These are phyloP conservation scores for Sylvietta virens DNA, from an alignment of 2,113 vertebrate species.

Conservation along the genomic window DNA sequence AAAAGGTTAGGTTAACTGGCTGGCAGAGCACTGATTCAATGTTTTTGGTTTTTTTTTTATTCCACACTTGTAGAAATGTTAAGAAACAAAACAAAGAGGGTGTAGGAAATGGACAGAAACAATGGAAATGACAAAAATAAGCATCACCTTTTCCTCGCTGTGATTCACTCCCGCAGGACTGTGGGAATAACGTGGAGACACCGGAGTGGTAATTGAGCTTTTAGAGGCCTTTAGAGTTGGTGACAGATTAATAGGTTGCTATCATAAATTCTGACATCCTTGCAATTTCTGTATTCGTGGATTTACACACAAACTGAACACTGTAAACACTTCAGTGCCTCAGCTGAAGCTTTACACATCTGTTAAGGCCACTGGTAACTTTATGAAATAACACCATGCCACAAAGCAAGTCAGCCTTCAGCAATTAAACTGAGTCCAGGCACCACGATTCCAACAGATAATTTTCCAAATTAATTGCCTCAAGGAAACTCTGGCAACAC, in stretches of 20 bases:
- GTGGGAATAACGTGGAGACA: background rate
- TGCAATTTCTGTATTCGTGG: background rate
- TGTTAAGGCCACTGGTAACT: background rate
- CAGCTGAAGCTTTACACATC: background rate
- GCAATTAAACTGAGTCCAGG: background rate
- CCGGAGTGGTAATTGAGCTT: background rate
- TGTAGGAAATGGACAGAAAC: background rate
- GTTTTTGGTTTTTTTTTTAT: background rate
- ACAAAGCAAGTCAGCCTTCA: background rate
- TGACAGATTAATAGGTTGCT: background rate
- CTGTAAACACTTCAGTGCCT: background rate
- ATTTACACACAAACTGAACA: background rate
- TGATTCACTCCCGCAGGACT: background rate
- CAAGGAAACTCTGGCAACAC: background rate
- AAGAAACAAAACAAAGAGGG: background rate
- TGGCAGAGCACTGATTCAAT: background rate
- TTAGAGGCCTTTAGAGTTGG: background rate
- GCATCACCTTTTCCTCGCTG: background rate
- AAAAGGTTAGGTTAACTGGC: background rate
- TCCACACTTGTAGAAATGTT: background rate
- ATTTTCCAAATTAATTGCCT: background rate
- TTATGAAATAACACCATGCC: background rate
- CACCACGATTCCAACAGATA: background rate
- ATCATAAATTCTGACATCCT: background rate
- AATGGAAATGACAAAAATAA: background rate